A percentile compares a stretch with the other conserved stretches of the same genome.
Conservation (phyloP, 2,797 vertebrate species). For the Danio albolineatus region DNA sequence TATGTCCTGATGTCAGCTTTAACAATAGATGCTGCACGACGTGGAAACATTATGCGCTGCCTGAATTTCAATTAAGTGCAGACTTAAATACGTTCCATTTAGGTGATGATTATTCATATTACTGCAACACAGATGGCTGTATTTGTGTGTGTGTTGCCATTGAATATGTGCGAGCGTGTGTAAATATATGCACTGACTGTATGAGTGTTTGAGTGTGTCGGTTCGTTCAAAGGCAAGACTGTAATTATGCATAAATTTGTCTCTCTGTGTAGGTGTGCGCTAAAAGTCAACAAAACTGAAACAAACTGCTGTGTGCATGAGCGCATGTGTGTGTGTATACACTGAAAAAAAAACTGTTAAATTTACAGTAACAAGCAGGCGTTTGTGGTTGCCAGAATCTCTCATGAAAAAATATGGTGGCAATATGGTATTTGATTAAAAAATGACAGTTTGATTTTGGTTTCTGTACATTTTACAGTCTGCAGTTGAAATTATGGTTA, state of each 20-base stretch:
- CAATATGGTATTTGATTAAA: neutral
- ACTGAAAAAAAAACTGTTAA: neutral
- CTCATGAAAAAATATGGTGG: neutral
- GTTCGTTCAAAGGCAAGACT: constrained; percentile 34
- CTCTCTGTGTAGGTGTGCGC: constrained; percentile 30
- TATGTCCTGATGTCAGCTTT: neutral
- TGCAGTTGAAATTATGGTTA: too few relatives aligned
- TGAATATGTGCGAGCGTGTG: constrained; percentile 39
- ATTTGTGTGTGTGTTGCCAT: constrained; percentile 1
- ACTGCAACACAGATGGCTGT: constrained; percentile 66
- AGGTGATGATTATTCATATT: constrained; percentile 36
- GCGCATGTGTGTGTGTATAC: constrained; percentile 22
- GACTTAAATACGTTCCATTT: constrained; percentile 22
- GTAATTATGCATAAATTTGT: constrained; percentile 43
- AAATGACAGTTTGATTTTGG: neutral
- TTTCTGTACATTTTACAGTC: neutral
- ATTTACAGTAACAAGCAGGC: neutral
- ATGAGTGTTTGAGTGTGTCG: constrained; percentile 26
- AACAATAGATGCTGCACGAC: constrained; percentile 1
- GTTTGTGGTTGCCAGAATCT: neutral
- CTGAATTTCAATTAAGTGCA: constrained; percentile 2
- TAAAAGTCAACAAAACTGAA: constrained; percentile 30
- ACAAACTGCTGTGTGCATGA: constrained; percentile 34
- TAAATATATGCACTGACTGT: constrained; percentile 34
- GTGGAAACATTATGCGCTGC: neutral